These are phyloP conservation scores for Heterotis niloticus DNA, from an alignment of 2,113 vertebrate species.

Conservation along the genomic window DNA sequence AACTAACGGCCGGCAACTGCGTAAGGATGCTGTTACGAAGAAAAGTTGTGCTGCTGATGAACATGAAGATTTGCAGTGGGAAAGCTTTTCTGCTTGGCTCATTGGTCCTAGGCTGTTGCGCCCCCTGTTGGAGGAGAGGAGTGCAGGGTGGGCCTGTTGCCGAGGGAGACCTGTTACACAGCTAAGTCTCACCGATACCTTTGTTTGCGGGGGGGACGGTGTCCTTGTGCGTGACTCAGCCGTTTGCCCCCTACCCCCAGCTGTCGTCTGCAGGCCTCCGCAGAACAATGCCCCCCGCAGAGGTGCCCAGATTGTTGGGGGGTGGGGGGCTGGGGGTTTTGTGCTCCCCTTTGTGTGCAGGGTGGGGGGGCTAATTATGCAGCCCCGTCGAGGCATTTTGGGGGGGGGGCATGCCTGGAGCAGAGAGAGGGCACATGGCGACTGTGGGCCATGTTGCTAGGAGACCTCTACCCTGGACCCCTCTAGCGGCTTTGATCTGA, in stretches of 20 bases:
- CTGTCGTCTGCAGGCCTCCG: slow-evolving; percentile 66
- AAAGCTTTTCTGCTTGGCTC: no score
- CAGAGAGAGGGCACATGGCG: slow-evolving; percentile 86
- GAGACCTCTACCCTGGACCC: slow-evolving; percentile 73
- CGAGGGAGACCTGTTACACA: no score
- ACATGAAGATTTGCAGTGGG: no score
- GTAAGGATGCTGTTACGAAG: no score
- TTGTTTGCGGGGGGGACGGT: no score
- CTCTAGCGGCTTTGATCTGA: slow-evolving; percentile 37
- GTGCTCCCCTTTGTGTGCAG: slow-evolving; percentile 75
- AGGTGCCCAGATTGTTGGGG: slow-evolving; percentile 79
- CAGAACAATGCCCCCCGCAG: slow-evolving; percentile 80
- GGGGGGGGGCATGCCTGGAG: slow-evolving; percentile 80
- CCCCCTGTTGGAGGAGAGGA: no score
- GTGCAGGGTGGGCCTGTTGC: no score
- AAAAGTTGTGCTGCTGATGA: no score
- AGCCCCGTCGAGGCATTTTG: slow-evolving; percentile 82
- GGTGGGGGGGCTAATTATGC: slow-evolving; percentile 80
- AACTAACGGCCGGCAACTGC: no score
- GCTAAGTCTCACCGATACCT: no score
- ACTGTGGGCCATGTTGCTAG: slow-evolving; percentile 79
- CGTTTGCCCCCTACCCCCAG: slow-evolving; percentile 62
- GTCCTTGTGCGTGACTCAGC: slow-evolving; percentile 70
- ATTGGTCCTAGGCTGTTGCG: no score
- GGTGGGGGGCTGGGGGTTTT: slow-evolving; percentile 71